Evolutionary conservation across 2,113 vertebrate species (phyloP).

Genomic region (Candoia aspera): DNA sequence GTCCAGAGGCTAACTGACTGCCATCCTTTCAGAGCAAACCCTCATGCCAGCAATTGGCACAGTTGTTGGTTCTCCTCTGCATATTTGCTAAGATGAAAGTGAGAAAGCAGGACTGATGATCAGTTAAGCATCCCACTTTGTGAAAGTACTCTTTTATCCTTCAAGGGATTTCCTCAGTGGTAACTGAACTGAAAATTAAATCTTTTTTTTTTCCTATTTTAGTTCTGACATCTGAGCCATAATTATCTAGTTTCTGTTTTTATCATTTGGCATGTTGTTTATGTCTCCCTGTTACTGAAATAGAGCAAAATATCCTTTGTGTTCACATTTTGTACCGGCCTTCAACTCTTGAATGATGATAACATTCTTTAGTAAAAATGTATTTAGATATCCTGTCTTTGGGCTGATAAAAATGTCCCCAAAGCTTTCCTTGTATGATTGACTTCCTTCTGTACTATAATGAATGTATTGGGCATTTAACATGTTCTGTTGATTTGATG

Average conservation of each 20-base stretch:
- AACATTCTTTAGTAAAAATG: constrained; percentile 33
- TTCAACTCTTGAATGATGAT: constrained; percentile 51
- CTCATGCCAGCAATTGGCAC: constrained; percentile 63
- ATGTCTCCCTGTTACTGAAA: constrained; percentile 55
- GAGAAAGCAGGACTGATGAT: constrained; percentile 64
- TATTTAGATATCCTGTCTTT: constrained; percentile 40
- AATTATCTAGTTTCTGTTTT: constrained; percentile 62
- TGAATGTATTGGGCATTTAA: not conserved
- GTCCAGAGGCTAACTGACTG: constrained; percentile 39
- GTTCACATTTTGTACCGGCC: constrained; percentile 52
- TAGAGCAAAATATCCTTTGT: constrained; percentile 44
- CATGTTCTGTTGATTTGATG: constrained; percentile 13
- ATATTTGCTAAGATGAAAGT: constrained; percentile 62
- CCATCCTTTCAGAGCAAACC: not conserved
- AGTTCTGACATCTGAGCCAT: constrained; percentile 55
- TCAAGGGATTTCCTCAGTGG: constrained; percentile 67
- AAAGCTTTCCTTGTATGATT: not conserved
- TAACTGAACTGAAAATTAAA: constrained; percentile 66
- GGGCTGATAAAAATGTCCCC: constrained; percentile 34
- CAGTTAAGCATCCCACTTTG: constrained; percentile 67
- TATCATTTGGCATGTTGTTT: constrained; percentile 61
- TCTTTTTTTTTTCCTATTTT: constrained; percentile 36
- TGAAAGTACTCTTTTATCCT: constrained; percentile 68
- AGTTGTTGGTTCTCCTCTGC: constrained; percentile 49
- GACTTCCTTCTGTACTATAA: constrained; percentile 9